These are phyloP conservation scores for Hyperoplus lanceolatus DNA, from an alignment of 2,797 vertebrate species.

Conservation along the genomic window DNA sequence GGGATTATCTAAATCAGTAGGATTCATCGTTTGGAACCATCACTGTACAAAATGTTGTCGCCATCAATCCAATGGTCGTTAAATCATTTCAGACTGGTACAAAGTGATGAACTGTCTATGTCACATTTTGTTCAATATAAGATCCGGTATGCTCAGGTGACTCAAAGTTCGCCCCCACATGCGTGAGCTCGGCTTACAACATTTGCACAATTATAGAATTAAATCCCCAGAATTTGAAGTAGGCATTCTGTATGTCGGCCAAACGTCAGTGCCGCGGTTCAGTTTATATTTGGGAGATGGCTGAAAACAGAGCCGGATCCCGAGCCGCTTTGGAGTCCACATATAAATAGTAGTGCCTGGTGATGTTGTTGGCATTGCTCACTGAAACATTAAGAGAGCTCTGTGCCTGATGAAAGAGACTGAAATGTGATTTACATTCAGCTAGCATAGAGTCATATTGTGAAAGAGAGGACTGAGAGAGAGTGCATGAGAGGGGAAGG, in stretches of 20 bases:
- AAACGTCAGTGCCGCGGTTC: slow-evolving; percentile 41
- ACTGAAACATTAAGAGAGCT: slow-evolving; percentile 57
- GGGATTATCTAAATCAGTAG: no score
- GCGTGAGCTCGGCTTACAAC: slow-evolving; percentile 48
- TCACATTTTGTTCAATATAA: slow-evolving; percentile 17
- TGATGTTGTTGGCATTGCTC: slow-evolving; percentile 57
- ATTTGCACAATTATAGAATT: slow-evolving; percentile 58
- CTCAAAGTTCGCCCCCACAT: slow-evolving; percentile 36
- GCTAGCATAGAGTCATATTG: slow-evolving; percentile 47
- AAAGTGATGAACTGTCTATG: not conserved
- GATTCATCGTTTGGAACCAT: no score
- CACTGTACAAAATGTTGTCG: no score
- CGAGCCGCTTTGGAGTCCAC: slow-evolving; percentile 40
- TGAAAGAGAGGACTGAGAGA: slow-evolving; percentile 40
- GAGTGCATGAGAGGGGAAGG: slow-evolving; percentile 34
- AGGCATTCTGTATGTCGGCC: slow-evolving; percentile 46
- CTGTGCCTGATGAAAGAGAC: slow-evolving; percentile 79
- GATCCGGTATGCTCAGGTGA: slow-evolving; percentile 27
- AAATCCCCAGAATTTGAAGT: slow-evolving; percentile 60
- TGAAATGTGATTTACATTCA: slow-evolving; percentile 82
- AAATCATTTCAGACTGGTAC: slow-evolving; percentile 1
- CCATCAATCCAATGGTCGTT: not conserved
- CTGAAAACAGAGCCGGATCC: slow-evolving; percentile 69
- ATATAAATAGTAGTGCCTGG: slow-evolving; percentile 75
- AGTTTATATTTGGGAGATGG: slow-evolving; percentile 68